Percentiles rank a stretch among this genome's conserved stretches.
phyloP scores from a whole-genome alignment of 2,797 vertebrate species.

The Coreius guichenoti region DNA sequence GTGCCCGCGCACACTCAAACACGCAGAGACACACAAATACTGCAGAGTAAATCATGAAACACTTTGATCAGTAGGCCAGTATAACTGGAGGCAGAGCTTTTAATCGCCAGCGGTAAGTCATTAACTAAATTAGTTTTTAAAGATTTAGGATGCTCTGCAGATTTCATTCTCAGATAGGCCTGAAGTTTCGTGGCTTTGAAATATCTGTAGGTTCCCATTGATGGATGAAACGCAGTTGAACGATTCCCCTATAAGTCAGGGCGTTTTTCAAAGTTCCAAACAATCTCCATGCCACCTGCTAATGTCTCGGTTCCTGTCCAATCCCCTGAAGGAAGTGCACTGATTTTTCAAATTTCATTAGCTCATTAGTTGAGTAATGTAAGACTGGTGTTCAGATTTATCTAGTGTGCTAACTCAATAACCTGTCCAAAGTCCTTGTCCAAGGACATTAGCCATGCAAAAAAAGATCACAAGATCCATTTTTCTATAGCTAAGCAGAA shows the following conservation, averaged over 20 bases:
- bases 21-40: conserved; percentile 75
- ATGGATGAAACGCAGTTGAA: conserved; percentile 71
- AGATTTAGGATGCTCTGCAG: conserved; percentile 81
- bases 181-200: conserved; percentile 71
- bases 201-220: conserved; percentile 74
- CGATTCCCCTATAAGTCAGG: conserved; percentile 51
- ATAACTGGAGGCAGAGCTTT: conserved; percentile 93
- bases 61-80: conserved; percentile 89
- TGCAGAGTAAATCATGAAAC: conserved; percentile 90
- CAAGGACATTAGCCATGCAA: conserved; percentile 68
- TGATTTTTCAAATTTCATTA: conserved; percentile 48
- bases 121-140: conserved; percentile 92
- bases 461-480: conserved; percentile 68
- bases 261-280: conserved; percentile 60
- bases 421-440: conserved; percentile 63
- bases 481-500: conserved; percentile 72
- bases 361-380: conserved; percentile 45
- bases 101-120: conserved; percentile 90
- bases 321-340: conserved; percentile 40
- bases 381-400: conserved; percentile 45
- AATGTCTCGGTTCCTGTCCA: conserved; percentile 34
- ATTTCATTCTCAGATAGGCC: conserved; percentile 81
- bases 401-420: conserved; percentile 43
- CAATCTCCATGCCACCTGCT: conserved; percentile 52
- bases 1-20: conserved; percentile 66